phyloP scores from a whole-genome alignment of 2,888 invertebrate species.

The Heterodera filipjevi region DNA sequence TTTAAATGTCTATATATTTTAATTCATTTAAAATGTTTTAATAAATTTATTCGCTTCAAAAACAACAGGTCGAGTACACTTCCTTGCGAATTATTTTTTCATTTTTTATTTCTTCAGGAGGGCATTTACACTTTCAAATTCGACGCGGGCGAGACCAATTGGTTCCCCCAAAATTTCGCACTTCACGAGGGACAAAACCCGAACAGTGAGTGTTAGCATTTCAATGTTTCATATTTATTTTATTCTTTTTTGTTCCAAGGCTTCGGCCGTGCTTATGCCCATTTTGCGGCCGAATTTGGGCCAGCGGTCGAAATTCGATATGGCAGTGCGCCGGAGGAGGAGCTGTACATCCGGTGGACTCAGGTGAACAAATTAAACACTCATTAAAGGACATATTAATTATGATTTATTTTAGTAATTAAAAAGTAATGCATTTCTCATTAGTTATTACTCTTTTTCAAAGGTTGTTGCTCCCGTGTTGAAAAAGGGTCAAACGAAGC shows the following conservation, averaged over 20 bases:
- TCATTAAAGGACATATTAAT: too few relatives aligned
- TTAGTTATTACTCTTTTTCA: neutral
- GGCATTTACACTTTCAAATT: constrained; percentile 86
- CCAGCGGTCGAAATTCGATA: constrained; percentile 78
- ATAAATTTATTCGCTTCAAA: neutral
- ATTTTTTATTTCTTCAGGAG: too few relatives aligned
- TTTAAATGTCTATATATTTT: too few relatives aligned
- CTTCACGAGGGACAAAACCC: constrained; percentile 72
- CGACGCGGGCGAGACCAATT: constrained; percentile 77
- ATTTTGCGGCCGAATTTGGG: constrained; percentile 38
- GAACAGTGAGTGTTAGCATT: constrained; percentile 71
- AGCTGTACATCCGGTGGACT: constrained; percentile 77
- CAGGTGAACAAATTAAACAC: constrained; percentile 72
- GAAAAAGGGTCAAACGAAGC: constrained; percentile 73
- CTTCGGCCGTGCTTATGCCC: constrained; percentile 72
- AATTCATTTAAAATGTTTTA: too few relatives aligned
- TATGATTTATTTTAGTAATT: constrained; percentile 3
- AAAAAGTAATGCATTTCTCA: neutral
- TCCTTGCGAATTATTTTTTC: too few relatives aligned
- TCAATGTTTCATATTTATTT: neutral
- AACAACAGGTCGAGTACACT: constrained; percentile 29
- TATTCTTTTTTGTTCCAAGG: constrained; percentile 58
- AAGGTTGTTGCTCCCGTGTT: constrained; percentile 86
- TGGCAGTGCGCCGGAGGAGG: constrained; percentile 80
- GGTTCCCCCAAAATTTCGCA: constrained; percentile 38